A percentile compares a stretch with the other conserved stretches of the same genome.
Evolutionary conservation across 2,888 invertebrate genomes (phyloP).

Genomic region (Limnephilus marmoratus): DNA sequence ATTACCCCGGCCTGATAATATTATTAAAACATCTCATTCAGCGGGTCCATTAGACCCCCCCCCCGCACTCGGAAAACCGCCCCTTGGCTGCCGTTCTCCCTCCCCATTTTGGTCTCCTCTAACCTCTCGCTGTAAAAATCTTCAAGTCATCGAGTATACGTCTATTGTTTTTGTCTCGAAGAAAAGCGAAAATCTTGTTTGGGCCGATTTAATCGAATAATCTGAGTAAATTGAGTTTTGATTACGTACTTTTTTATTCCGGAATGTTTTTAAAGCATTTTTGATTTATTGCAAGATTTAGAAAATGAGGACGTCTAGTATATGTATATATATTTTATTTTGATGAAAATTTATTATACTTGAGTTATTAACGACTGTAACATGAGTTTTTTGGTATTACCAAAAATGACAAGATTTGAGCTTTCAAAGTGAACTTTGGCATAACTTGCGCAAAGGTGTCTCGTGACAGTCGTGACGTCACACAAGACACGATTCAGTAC

Average conservation of each 20-base stretch:
- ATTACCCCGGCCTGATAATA: background rate
- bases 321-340: too few relatives aligned
- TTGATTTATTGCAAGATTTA: background rate
- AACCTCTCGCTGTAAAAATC: background rate
- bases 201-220: background rate
- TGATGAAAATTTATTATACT: too few relatives aligned
- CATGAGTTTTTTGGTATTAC: too few relatives aligned
- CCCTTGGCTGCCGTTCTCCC: background rate
- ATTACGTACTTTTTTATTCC: background rate
- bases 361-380: too few relatives aligned
- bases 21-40: conserved; percentile 2
- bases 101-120: background rate
- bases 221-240: background rate
- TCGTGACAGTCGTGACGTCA: too few relatives aligned
- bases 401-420: too few relatives aligned
- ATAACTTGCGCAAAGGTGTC: too few relatives aligned
- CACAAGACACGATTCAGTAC: too few relatives aligned
- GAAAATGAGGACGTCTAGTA: too few relatives aligned
- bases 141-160: background rate
- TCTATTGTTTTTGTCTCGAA: background rate
- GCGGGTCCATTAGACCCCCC: background rate
- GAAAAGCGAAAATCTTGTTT: background rate
- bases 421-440: too few relatives aligned
- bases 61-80: background rate
- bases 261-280: background rate